These are phyloP conservation scores for Poecile atricapillus DNA, from an alignment of 2,113 vertebrate species.

Conservation along the genomic window DNA sequence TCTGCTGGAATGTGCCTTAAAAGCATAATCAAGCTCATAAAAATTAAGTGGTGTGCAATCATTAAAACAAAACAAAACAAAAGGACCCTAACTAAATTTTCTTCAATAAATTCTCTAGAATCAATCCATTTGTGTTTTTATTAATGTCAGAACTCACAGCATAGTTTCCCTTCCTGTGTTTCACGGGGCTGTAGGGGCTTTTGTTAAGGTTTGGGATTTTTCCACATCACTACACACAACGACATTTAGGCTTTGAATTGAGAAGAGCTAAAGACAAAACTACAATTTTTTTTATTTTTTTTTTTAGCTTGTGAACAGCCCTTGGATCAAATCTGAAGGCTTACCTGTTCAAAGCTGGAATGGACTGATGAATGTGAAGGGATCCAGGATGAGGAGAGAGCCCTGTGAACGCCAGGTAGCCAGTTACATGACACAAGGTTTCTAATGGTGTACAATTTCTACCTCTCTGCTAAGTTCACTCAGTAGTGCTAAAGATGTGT, in stretches of 20 bases:
- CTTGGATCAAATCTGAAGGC: neutral
- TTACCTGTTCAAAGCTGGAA: neutral
- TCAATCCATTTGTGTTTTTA: constrained; percentile 34
- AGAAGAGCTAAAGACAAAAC: neutral
- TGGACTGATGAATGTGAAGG: neutral
- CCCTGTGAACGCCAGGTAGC: neutral
- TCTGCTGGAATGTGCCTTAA: constrained; percentile 46
- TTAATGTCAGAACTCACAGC: constrained; percentile 27
- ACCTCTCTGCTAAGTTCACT: neutral
- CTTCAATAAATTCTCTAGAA: constrained; percentile 42
- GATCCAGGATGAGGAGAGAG: neutral
- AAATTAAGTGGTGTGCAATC: constrained; percentile 48
- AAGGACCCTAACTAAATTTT: constrained; percentile 28
- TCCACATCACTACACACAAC: neutral
- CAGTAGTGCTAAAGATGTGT: neutral
- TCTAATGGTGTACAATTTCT: neutral
- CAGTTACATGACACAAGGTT: neutral
- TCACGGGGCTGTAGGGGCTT: neutral
- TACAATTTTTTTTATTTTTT: neutral
- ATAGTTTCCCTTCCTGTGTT: neutral
- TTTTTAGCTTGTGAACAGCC: neutral
- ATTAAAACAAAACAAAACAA: constrained; percentile 4
- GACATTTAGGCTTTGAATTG: neutral
- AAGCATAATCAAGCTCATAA: constrained; percentile 46
- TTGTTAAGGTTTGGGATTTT: neutral